Percentiles rank a stretch among this genome's conserved stretches.
phyloP scores from a whole-genome alignment of 1,140 invertebrate genomes.

The Magallana angulata region DNA sequence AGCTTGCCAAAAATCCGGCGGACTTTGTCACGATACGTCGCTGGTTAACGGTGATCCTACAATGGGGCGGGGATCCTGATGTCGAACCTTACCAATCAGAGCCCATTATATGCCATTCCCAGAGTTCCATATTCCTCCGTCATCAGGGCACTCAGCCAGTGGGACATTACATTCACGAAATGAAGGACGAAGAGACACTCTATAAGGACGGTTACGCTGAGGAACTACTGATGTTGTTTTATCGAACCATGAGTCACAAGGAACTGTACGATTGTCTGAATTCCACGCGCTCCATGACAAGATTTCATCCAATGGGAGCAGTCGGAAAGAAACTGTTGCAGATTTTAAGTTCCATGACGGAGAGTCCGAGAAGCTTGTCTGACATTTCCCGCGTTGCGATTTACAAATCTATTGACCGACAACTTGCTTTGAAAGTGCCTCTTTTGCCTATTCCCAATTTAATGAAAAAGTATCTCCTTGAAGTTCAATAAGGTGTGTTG shows the following conservation, averaged over 20 bases:
- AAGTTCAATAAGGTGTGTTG: slow-evolving; percentile 62
- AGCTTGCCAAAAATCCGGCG: slow-evolving; percentile 50
- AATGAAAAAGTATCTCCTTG: slow-evolving; percentile 72
- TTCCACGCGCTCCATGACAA: slow-evolving; percentile 66
- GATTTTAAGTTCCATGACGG: slow-evolving; percentile 67
- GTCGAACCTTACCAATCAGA: slow-evolving; percentile 77
- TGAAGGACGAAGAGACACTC: slow-evolving; percentile 64
- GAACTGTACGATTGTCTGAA: slow-evolving; percentile 72
- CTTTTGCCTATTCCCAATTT: slow-evolving; percentile 70
- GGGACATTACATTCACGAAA: slow-evolving; percentile 73
- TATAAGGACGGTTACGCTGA: slow-evolving; percentile 66
- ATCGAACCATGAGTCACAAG: slow-evolving; percentile 75
- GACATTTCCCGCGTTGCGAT: slow-evolving; percentile 74
- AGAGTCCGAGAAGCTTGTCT: slow-evolving; percentile 72
- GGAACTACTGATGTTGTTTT: slow-evolving; percentile 73
- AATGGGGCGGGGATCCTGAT: slow-evolving; percentile 77
- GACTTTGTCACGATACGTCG: slow-evolving; percentile 71
- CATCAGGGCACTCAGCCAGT: slow-evolving; percentile 74
- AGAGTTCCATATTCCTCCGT: slow-evolving; percentile 77
- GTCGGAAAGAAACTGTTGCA: slow-evolving; percentile 63
- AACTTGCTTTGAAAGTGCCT: slow-evolving; percentile 66
- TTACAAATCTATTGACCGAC: slow-evolving; percentile 71
- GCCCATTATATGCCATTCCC: slow-evolving; percentile 76
- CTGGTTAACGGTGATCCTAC: slow-evolving; percentile 74
- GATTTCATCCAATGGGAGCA: slow-evolving; percentile 66